These are phyloP conservation scores for Camponotus floridanus DNA, from an alignment of 1,140 invertebrate species.

Conservation along the genomic window DNA sequence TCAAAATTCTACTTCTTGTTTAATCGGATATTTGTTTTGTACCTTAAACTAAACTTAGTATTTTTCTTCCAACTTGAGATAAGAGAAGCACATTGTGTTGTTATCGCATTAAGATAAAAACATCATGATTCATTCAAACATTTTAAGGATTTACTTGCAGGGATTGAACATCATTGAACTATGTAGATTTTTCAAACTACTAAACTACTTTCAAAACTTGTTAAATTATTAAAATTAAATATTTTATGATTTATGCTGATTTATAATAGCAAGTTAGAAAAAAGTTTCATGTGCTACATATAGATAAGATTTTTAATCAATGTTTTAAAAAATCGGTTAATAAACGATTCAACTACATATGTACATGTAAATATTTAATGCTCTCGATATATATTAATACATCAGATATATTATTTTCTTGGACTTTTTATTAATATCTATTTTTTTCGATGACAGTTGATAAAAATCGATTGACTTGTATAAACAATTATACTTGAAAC, in stretches of 20 bases:
- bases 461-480: not conserved
- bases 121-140: not conserved
- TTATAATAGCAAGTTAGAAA: not conserved
- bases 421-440: not conserved
- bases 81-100: not conserved
- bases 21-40: not conserved
- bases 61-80: not conserved
- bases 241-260: not conserved
- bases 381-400: no score
- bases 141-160: not conserved
- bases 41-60: not conserved
- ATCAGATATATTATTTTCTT: not conserved
- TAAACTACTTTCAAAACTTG: no score
- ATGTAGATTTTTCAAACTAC: no score
- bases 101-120: slow-evolving; percentile 2
- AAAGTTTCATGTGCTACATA: not conserved
- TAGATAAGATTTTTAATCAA: not conserved
- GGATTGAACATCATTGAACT: not conserved
- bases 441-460: not conserved
- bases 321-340: not conserved
- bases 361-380: no score
- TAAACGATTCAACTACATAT: no score
- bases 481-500: not conserved
- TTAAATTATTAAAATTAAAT: not conserved
- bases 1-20: not conserved